Evolutionary conservation across 2,113 vertebrate species (phyloP).

Genomic region (Sapajus apella): DNA sequence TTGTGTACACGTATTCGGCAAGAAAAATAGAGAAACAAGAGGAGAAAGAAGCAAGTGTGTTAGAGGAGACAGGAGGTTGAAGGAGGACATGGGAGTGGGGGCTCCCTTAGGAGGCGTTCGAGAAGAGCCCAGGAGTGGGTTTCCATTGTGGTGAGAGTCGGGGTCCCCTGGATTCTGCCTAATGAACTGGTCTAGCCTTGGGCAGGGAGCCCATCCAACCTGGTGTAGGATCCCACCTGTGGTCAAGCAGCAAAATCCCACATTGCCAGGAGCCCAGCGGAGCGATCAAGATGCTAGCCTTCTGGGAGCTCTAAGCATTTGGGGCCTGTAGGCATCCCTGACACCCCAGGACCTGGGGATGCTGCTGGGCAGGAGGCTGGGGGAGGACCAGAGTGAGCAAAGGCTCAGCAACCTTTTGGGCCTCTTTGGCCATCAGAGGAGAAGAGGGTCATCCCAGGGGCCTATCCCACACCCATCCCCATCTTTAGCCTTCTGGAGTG

Average conservation of each 20-base stretch:
- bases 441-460: background rate
- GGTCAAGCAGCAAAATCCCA: background rate
- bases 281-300: rapidly evolving
- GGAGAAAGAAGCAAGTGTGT: too few species aligned
- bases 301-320: background rate
- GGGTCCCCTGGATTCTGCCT: background rate
- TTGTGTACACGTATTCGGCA: background rate
- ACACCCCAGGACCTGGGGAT: too few species aligned
- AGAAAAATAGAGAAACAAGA: background rate
- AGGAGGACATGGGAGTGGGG: background rate
- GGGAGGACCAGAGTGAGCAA: too few species aligned
- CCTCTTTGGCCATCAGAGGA: background rate
- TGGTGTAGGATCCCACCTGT: background rate
- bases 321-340: background rate
- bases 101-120: rapidly evolving
- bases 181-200: background rate
- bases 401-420: rapidly evolving
- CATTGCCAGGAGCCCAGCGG: background rate
- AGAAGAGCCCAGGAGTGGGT: background rate
- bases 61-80: background rate
- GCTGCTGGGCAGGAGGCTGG: background rate
- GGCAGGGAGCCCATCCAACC: background rate
- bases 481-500: background rate
- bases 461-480: too few species aligned
- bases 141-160: background rate